phyloP scores from a whole-genome alignment of 2,888 invertebrate species.

The Microctonus aethiopoides region DNA sequence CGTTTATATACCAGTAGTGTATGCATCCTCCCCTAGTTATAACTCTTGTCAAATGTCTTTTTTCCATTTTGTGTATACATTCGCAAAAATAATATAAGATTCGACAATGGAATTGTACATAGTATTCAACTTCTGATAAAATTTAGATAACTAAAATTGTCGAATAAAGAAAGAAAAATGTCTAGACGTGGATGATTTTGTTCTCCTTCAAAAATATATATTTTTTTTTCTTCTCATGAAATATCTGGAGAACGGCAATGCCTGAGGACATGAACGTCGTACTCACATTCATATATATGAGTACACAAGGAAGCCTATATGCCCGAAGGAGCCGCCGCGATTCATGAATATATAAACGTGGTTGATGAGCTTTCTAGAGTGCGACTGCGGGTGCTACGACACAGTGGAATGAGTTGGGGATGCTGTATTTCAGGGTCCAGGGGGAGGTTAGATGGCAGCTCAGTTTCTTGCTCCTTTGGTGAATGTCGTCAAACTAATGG shows the following conservation, averaged over 20 bases:
- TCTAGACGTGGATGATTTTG: constrained; percentile 17
- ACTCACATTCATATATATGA: constrained; percentile 1
- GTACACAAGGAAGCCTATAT: constrained; percentile 17
- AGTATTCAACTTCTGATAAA: constrained; percentile 1
- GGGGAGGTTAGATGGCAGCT: constrained; percentile 29
- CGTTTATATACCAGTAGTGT: constrained; percentile 3
- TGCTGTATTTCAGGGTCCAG: not conserved
- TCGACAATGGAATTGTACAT: too few relatives aligned
- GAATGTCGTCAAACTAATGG: constrained; percentile 3
- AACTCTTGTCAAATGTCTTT: not conserved
- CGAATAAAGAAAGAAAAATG: not conserved
- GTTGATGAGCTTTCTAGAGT: constrained; percentile 49
- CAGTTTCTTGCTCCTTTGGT: constrained; percentile 25
- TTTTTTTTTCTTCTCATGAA: not conserved
- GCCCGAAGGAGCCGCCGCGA: constrained; percentile 44
- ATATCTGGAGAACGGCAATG: not conserved
- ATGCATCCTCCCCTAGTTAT: constrained; percentile 1
- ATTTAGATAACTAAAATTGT: not conserved
- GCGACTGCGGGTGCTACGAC: not conserved
- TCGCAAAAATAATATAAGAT: too few relatives aligned
- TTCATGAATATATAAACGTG: constrained; percentile 60
- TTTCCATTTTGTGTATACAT: too few relatives aligned
- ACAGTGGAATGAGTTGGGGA: constrained; percentile 21
- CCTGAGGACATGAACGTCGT: not conserved
- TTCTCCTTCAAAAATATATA: constrained; percentile 8